Evolutionary conservation across 2,797 vertebrate species (phyloP).

Genomic region (Bufotes viridis): DNA sequence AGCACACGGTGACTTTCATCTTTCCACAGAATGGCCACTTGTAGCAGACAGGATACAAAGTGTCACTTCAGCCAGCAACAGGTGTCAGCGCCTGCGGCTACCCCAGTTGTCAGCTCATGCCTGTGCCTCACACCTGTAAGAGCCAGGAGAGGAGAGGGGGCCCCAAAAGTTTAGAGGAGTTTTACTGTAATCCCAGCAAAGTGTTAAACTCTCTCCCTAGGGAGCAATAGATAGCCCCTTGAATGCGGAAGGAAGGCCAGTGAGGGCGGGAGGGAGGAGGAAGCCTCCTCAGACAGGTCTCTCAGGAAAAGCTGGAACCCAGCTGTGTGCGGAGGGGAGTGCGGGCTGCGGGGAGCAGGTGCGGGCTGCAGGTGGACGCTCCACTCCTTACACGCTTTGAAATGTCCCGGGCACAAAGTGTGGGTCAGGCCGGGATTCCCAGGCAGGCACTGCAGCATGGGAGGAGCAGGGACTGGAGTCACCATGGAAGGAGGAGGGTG

Average conservation of each 20-base stretch:
- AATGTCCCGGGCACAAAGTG: slow-evolving; percentile 49
- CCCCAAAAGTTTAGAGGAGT: not conserved
- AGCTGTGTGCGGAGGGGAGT: not conserved
- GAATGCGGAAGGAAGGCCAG: slow-evolving; percentile 53
- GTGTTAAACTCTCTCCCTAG: slow-evolving; percentile 4
- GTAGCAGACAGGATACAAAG: not conserved
- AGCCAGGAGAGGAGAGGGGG: not conserved
- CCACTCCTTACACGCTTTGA: not conserved
- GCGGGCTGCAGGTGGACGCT: not conserved
- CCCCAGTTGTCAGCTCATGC: not conserved
- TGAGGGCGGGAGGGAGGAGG: slow-evolving; percentile 30
- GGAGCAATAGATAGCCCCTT: slow-evolving; percentile 3
- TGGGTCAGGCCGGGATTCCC: slow-evolving; percentile 57
- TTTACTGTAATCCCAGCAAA: slow-evolving; percentile 32
- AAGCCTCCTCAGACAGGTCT: slow-evolving; percentile 32
- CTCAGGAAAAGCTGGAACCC: slow-evolving; percentile 18
- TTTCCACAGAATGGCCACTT: slow-evolving; percentile 3
- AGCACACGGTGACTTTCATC: slow-evolving; percentile 96
- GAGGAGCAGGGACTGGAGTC: slow-evolving; percentile 49
- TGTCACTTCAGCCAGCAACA: slow-evolving; percentile 31
- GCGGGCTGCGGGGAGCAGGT: not conserved
- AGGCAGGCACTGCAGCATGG: slow-evolving; percentile 57
- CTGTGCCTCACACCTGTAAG: slow-evolving; percentile 14
- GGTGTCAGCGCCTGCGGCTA: slow-evolving; percentile 9
- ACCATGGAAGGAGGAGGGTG: slow-evolving; percentile 30